A percentile compares a stretch with the other conserved stretches of the same genome.
Evolutionary conservation across 2,113 vertebrate genomes (phyloP).

Genomic region (Tamias sibiricus): DNA sequence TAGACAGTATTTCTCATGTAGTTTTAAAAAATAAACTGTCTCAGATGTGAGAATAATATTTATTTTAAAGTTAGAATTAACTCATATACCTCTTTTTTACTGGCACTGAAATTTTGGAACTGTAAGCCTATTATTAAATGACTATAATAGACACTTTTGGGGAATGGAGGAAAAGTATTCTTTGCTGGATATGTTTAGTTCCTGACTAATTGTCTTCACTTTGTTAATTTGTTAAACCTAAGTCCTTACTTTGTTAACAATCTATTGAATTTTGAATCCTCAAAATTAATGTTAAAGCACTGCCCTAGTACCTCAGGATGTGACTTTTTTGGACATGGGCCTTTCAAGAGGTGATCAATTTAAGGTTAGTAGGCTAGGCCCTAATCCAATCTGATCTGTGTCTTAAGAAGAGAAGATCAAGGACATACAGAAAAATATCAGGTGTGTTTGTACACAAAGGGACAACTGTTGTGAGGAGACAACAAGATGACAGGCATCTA

Average conservation of each 20-base stretch:
- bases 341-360: background rate
- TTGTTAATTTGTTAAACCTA: background rate
- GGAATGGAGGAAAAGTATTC: background rate
- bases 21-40: background rate
- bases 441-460: background rate
- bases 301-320: background rate
- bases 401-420: background rate
- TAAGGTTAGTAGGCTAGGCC: background rate
- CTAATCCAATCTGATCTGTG: background rate
- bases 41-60: background rate
- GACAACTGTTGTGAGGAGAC: background rate
- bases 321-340: background rate
- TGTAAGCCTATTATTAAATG: background rate
- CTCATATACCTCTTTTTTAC: background rate
- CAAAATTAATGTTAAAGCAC: background rate
- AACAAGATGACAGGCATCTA: background rate
- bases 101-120: background rate
- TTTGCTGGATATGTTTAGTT: background rate
- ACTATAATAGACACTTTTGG: background rate
- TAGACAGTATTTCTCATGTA: background rate
- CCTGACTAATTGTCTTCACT: background rate
- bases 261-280: background rate
- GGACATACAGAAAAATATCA: background rate
- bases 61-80: conserved; percentile 19
- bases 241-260: background rate